Evolutionary conservation across 2,113 vertebrate genomes (phyloP).

Genomic region (Zosterops hypoxanthus): DNA sequence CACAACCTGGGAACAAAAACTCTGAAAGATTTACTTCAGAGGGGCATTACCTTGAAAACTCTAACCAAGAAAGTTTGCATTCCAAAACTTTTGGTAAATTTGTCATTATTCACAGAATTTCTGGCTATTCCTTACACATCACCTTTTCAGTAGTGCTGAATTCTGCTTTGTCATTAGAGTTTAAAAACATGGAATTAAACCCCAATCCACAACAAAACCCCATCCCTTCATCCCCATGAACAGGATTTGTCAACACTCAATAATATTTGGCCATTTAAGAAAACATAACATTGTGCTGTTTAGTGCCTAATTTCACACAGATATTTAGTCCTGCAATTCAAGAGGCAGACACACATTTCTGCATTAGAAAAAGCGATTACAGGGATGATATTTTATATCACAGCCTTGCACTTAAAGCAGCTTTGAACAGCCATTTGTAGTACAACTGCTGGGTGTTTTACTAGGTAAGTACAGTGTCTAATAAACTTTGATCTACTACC

Average conservation of each 20-base stretch:
- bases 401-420: not conserved
- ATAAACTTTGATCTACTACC: conserved; percentile 29
- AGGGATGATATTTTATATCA: not conserved
- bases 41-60: not conserved
- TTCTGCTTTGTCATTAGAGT: not conserved
- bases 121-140: not conserved
- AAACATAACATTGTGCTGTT: not conserved
- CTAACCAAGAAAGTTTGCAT: not conserved
- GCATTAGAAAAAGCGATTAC: not conserved
- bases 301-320: not conserved
- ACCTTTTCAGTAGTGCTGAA: not conserved
- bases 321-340: not conserved
- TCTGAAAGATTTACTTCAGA: not conserved
- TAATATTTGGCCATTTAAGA: not conserved
- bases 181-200: not conserved
- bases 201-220: not conserved
- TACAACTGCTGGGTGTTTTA: not conserved
- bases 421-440: not conserved
- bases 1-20: not conserved
- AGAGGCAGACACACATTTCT: not conserved
- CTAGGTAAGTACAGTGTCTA: not conserved
- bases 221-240: not conserved
- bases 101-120: not conserved
- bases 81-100: not conserved
- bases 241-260: not conserved